These are phyloP conservation scores for Mus minutoides DNA, from an alignment of 2,797 vertebrate genomes.

Conservation along the genomic window DNA sequence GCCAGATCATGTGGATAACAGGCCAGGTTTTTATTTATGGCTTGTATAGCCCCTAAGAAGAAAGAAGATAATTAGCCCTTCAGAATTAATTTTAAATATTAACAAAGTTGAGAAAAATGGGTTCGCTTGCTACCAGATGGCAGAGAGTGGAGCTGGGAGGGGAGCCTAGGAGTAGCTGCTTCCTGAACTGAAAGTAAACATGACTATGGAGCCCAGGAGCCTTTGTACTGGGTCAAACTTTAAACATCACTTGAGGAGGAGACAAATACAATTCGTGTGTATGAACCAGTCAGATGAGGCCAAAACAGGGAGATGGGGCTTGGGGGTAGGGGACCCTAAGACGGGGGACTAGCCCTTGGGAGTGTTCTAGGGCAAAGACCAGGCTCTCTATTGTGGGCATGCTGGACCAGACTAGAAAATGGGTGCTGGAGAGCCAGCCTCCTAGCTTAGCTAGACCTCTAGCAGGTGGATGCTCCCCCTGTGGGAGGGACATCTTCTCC, in stretches of 20 bases:
- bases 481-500: not conserved
- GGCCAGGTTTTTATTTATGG: slow-evolving; percentile 16
- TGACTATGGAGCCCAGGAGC: not conserved
- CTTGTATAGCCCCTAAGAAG: not conserved
- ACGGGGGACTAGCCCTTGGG: not conserved
- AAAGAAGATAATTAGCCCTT: not conserved
- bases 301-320: not conserved
- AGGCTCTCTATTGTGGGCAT: not conserved
- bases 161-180: not conserved
- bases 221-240: slow-evolving; percentile 65
- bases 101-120: slow-evolving; percentile 12
- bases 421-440: fast-evolving
- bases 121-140: not conserved
- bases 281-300: slow-evolving; percentile 22
- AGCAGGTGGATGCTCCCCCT: not conserved
- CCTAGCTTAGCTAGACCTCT: no score
- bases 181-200: slow-evolving; percentile 81
- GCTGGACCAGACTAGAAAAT: not conserved
- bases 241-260: slow-evolving; percentile 67
- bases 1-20: not conserved
- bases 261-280: slow-evolving; percentile 69
- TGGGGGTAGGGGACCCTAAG: not conserved
- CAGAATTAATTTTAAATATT: not conserved
- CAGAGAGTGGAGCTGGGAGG: not conserved
- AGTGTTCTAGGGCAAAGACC: not conserved